Conservation (phyloP, 2,888 invertebrate genomes). For the Phania funesta region DNA sequence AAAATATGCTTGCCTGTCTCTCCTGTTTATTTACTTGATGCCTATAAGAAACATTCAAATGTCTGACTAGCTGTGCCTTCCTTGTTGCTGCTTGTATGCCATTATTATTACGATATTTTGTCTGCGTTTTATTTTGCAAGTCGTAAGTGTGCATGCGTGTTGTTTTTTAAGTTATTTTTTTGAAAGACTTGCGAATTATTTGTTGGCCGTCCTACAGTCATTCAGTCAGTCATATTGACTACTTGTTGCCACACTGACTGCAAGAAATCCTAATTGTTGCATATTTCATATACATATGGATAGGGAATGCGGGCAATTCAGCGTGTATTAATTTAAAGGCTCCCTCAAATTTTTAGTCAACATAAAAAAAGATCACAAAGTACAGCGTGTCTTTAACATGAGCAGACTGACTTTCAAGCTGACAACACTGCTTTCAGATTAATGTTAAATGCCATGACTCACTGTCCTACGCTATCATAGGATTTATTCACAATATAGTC, state of each 20-base stretch:
- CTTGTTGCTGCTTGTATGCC: constrained; percentile 21
- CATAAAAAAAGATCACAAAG: too few species aligned
- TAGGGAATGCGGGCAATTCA: constrained; percentile 55
- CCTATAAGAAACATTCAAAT: constrained; percentile 23
- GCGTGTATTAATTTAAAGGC: constrained; percentile 49
- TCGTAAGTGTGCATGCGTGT: not conserved
- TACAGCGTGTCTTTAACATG: too few species aligned
- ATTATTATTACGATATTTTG: not conserved
- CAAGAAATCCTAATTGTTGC: not conserved
- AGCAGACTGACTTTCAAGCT: too few species aligned
- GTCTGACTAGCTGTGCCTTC: constrained; percentile 9
- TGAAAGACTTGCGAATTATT: constrained; percentile 11
- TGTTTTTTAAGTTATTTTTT: not conserved
- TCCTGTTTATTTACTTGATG: constrained; percentile 7
- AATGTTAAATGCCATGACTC: too few species aligned
- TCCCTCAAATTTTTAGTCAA: too few species aligned
- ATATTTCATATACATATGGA: constrained; percentile 22
- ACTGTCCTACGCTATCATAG: too few species aligned
- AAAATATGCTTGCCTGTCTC: constrained; percentile 18
- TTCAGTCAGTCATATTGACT: constrained; percentile 22
- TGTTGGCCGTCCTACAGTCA: constrained; percentile 10
- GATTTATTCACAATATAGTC: too few species aligned
- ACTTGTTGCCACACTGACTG: constrained; percentile 18
- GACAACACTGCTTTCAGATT: too few species aligned
- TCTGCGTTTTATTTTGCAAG: not conserved